Evolutionary conservation across 2,888 invertebrate genomes (phyloP).

Genomic region (Agrotis segetum): DNA sequence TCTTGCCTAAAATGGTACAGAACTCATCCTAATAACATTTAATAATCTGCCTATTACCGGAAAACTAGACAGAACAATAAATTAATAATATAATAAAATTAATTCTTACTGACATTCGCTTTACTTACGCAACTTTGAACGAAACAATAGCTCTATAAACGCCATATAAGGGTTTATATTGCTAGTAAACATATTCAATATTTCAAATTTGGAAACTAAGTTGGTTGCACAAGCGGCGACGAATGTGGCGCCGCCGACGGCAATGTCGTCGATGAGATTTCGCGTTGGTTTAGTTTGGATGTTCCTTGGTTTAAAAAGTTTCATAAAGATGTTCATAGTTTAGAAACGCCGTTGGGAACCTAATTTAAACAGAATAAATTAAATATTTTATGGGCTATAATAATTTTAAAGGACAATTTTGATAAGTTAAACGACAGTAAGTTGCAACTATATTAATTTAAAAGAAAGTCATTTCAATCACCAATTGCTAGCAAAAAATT

Average conservation of each 20-base stretch:
- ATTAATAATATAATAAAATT: constrained; percentile 20
- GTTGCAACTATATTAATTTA: too few species aligned
- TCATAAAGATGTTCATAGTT: too few species aligned
- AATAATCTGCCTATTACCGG: constrained; percentile 13
- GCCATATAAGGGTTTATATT: constrained; percentile 77
- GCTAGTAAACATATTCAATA: constrained; percentile 80
- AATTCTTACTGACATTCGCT: constrained; percentile 34
- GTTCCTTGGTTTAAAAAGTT: constrained; percentile 5
- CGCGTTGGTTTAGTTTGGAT: constrained; percentile 66
- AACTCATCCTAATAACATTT: not conserved
- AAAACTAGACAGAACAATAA: constrained; percentile 12
- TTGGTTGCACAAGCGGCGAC: constrained; percentile 79
- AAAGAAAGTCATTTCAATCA: too few species aligned
- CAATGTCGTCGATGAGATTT: constrained; percentile 71
- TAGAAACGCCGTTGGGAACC: too few species aligned
- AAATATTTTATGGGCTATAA: too few species aligned
- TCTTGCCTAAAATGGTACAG: not conserved
- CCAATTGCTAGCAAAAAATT: too few species aligned
- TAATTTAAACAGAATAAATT: too few species aligned
- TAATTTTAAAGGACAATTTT: too few species aligned
- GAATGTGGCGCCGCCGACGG: constrained; percentile 79
- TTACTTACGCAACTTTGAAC: constrained; percentile 35
- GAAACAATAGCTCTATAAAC: constrained; percentile 65
- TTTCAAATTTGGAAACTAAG: constrained; percentile 84
- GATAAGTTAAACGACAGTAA: too few species aligned